Conservation (phyloP, 2,113 vertebrate species). For the Gasterosteus nipponicus region DNA sequence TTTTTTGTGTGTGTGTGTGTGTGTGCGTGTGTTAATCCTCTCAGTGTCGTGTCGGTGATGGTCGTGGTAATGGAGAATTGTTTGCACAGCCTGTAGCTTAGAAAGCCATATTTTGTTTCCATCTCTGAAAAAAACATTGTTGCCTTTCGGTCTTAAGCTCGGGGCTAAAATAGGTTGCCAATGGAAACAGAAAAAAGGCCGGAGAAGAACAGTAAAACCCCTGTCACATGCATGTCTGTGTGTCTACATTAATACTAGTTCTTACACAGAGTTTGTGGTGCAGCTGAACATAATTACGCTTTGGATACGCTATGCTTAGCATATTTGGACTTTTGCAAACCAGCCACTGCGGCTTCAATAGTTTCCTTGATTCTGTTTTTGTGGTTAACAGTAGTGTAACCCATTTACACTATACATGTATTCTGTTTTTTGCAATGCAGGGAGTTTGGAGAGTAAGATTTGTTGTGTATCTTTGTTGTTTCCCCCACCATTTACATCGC, state of each 20-base stretch:
- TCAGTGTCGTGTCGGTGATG: slow-evolving; percentile 1
- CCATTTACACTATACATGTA: background rate
- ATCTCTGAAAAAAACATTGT: slow-evolving; percentile 25
- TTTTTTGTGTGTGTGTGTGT: background rate
- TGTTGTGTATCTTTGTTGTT: slow-evolving; percentile 12
- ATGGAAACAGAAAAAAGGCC: slow-evolving; percentile 31
- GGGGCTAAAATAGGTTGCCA: slow-evolving; percentile 18
- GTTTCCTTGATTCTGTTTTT: background rate
- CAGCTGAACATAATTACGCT: background rate
- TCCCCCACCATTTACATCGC: slow-evolving; percentile 5
- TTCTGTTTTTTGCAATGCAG: background rate
- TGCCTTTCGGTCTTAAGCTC: slow-evolving; percentile 11
- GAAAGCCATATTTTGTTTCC: slow-evolving; percentile 21
- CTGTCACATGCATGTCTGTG: background rate
- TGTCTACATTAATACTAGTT: background rate
- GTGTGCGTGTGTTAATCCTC: slow-evolving; percentile 10
- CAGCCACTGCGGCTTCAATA: background rate
- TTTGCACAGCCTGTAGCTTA: slow-evolving; percentile 26
- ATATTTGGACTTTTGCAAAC: background rate
- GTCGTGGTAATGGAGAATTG: slow-evolving; percentile 6
- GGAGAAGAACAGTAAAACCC: background rate
- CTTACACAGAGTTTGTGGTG: background rate
- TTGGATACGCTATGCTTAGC: background rate
- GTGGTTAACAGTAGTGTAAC: background rate
- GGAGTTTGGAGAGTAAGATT: background rate